Percentiles rank a stretch among this genome's conserved stretches.
These are phyloP conservation scores for Turritopsis rubra DNA, from an alignment of 30 jellyfish, hydroid and myxozoan species.

Conservation along the genomic window DNA sequence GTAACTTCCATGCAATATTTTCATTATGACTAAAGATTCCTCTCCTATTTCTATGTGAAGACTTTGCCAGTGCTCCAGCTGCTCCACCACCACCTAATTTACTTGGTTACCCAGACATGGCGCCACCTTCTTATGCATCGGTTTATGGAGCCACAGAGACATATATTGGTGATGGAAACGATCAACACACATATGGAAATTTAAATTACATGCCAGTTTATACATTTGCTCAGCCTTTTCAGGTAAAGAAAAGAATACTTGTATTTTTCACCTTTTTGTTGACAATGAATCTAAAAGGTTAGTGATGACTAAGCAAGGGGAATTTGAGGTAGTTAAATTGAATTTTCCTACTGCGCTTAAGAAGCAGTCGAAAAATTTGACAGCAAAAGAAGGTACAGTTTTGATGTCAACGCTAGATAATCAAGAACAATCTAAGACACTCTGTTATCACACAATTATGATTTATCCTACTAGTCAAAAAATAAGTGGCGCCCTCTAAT, in stretches of 20 bases:
- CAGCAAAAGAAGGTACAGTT: no score
- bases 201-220: constrained; percentile 8
- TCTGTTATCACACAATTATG: no score
- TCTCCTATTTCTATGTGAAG: neutral
- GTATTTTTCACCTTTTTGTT: no score
- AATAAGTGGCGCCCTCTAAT: no score
- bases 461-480: no score
- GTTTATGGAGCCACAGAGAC: neutral
- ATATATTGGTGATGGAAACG: neutral
- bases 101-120: constrained; percentile 28
- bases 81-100: constrained; percentile 18
- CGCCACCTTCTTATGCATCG: constrained; percentile 23
- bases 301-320: no score
- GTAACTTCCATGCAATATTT: neutral
- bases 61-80: neutral
- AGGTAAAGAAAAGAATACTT: neutral
- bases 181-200: constrained; percentile 5
- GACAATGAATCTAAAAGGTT: no score
- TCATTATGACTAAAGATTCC: neutral
- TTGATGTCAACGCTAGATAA: no score
- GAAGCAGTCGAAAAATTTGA: no score
- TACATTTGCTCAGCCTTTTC: constrained; percentile 15
- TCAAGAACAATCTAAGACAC: no score
- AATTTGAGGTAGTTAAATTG: no score
- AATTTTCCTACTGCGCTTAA: no score